Percentiles rank a stretch among this genome's conserved stretches.
phyloP scores from a whole-genome alignment of 2,113 vertebrate species.

The Cranoglanis bouderius region DNA sequence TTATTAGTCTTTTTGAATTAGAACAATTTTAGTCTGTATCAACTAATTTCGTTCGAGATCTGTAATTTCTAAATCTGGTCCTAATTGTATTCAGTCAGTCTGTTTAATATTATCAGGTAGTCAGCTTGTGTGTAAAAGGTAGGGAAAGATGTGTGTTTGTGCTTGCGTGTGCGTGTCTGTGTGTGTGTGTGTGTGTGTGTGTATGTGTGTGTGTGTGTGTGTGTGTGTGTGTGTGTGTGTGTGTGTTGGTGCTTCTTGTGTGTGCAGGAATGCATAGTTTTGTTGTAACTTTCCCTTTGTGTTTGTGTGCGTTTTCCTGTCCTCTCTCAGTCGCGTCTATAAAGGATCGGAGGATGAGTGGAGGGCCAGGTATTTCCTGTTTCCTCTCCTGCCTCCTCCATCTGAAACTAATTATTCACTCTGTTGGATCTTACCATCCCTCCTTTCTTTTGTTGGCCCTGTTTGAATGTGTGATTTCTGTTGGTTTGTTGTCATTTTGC shows the following conservation, averaged over 20 bases:
- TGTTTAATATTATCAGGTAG: background rate
- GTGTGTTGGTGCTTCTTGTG: background rate
- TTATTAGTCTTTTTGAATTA: background rate
- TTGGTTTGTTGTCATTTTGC: slow-evolving; percentile 43
- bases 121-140: slow-evolving; percentile 11
- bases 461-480: slow-evolving; percentile 31
- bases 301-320: slow-evolving; percentile 68
- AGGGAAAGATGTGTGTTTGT: background rate
- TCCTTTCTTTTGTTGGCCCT: slow-evolving; percentile 48
- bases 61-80: background rate
- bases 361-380: slow-evolving; percentile 91
- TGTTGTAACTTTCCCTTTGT: slow-evolving; percentile 65
- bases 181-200: background rate
- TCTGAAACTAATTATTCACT: slow-evolving; percentile 54
- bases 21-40: background rate
- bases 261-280: slow-evolving; percentile 19
- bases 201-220: slow-evolving; percentile 29
- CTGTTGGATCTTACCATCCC: slow-evolving; percentile 19
- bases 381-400: slow-evolving; percentile 68
- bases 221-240: slow-evolving; percentile 28
- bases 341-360: slow-evolving; percentile 99
- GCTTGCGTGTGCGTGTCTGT: slow-evolving; percentile 26
- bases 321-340: slow-evolving; percentile 91
- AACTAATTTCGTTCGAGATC: background rate
- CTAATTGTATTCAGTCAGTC: background rate